Evolutionary conservation across 2,113 vertebrate species (phyloP), one percentile per base, ranked within the genome.

Genomic region (Dicaeum eximium): DNA sequence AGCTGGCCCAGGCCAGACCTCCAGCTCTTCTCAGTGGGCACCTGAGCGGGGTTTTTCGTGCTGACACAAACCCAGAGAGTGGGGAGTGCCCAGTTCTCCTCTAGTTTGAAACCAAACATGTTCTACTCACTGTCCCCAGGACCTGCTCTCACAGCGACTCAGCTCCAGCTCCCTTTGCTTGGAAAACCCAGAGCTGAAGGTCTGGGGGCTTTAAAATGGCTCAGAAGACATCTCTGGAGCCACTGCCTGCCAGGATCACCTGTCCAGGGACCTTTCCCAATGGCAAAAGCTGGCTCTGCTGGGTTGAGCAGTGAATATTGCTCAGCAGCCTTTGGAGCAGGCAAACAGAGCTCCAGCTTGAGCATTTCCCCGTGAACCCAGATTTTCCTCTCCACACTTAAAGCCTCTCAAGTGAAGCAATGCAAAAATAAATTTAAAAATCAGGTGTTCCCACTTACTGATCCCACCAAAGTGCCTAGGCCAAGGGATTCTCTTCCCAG

Each of bases 51-150:
- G 2, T 1, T 42, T 66, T 64, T 15, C 4, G 2, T 53, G 7
- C 24, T 42, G 56, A n/a, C 15, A 37, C 40, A 35, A 40, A 64
- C 6, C 13, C 73, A 40, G 53, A 25, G 25, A 22, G 64, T 7
- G 17, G 3, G 58, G 45, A 53, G 44, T 1, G 11, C 42, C 21
- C 64, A 7, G 33, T 24, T 62, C 70, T 67, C 33, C 57, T 69
- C 6, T 6, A 5, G n/a, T 35, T 31, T 28, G 20, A 19, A 62
- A 62, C 2, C 2, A 54, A 23, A 3, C 38, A 0, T 3, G 6
- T 72, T 77, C 78, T 56, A 9, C 83, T 44, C 1, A 1, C 37
- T 64, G 22, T 87, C 0, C 1, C 71, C 38, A 38, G 38, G 22
- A 51, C 40, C 50, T 72, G 67, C 48, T 78, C 67, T 45, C 78